These are phyloP conservation scores for Sylvia atricapilla DNA, from an alignment of 2,113 vertebrate genomes.

Conservation along the genomic window DNA sequence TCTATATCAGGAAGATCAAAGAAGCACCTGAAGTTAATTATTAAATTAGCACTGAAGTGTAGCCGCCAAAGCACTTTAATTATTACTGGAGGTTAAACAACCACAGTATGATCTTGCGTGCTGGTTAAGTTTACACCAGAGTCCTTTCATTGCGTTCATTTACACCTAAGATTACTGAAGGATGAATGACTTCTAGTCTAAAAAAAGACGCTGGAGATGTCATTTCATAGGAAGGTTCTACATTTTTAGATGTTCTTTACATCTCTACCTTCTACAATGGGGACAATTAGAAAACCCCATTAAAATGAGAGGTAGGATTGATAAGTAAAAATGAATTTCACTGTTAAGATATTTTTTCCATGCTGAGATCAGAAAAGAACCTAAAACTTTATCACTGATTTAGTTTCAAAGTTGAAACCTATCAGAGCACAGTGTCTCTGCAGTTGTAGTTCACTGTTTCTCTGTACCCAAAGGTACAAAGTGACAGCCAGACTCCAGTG, in stretches of 20 bases:
- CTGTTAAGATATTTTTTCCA: background rate
- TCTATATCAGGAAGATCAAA: slow-evolving; percentile 55
- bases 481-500: background rate
- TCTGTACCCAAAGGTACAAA: background rate
- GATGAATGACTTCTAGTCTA: background rate
- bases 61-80: slow-evolving; percentile 21
- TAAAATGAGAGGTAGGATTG: background rate
- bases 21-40: slow-evolving; percentile 63
- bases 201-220: background rate
- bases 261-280: background rate
- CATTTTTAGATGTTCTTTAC: background rate
- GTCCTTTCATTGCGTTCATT: background rate
- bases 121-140: background rate
- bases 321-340: background rate
- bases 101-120: background rate
- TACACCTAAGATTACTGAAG: background rate
- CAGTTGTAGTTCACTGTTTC: no score
- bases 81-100: background rate
- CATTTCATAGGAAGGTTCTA: background rate
- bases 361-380: background rate
- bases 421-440: background rate
- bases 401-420: background rate
- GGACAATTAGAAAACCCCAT: background rate
- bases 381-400: background rate
- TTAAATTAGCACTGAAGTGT: slow-evolving; percentile 42